Percentiles rank a stretch among this genome's conserved stretches.
Conservation (phyloP, 2,113 vertebrate genomes). For the Hirundichthys speculiger region DNA sequence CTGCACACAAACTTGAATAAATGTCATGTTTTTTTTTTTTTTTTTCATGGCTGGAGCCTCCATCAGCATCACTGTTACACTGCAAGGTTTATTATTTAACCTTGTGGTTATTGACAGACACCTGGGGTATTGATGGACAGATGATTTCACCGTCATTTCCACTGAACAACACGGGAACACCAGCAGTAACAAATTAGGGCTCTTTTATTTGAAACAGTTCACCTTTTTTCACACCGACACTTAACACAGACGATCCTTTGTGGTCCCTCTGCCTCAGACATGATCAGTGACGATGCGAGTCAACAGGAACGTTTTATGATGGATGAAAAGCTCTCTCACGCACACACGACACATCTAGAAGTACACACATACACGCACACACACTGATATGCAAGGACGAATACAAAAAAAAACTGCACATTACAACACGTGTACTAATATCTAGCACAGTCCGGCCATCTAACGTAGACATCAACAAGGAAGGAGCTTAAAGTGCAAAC, state of each 20-base stretch:
- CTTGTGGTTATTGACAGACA: no score
- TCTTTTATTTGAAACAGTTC: slow-evolving; percentile 86
- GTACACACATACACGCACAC: slow-evolving; percentile 14
- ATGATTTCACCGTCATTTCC: no score
- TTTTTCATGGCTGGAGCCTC: no score
- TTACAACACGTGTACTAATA: slow-evolving; percentile 67
- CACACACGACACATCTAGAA: slow-evolving; percentile 33
- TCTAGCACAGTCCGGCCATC: slow-evolving; percentile 71
- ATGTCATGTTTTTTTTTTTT: no score
- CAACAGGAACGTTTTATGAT: slow-evolving; percentile 81
- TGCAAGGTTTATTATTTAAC: no score
- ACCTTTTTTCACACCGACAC: slow-evolving; percentile 84
- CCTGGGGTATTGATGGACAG: no score
- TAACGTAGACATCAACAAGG: slow-evolving; percentile 79
- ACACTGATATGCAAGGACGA: slow-evolving; percentile 37
- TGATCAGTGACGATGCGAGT: slow-evolving; percentile 78
- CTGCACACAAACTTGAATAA: no score
- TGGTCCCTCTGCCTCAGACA: slow-evolving; percentile 74
- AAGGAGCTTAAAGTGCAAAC: slow-evolving; percentile 80
- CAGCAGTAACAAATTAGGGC: slow-evolving; percentile 81
- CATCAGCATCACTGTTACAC: no score
- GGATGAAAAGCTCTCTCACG: slow-evolving; percentile 56
- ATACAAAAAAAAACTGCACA: slow-evolving; percentile 41
- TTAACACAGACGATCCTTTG: slow-evolving; percentile 85
- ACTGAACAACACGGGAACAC: background rate